A percentile compares a stretch with the other conserved stretches of the same genome.
Conservation (phyloP, 2,888 invertebrate species). For the Nasonovia ribisnigri region DNA sequence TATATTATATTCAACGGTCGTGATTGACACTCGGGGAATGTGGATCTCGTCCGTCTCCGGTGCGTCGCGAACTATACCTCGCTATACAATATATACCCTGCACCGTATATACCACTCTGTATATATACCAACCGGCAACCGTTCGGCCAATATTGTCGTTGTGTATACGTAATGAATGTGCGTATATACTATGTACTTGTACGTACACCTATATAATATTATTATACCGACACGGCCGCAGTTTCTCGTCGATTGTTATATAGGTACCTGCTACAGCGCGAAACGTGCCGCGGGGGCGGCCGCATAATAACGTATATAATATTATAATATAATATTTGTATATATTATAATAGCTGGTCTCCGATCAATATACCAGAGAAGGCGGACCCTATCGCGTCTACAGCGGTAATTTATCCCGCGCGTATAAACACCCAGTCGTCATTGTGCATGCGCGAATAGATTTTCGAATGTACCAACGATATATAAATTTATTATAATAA, state of each 20-base stretch:
- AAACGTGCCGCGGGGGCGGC: conserved; percentile 7
- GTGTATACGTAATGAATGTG: conserved; percentile 8
- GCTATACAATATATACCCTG: conserved; percentile 1
- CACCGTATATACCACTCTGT: not conserved
- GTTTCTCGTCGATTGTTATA: not conserved
- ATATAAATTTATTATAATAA: not conserved
- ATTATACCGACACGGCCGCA: not conserved
- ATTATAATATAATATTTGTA: conserved; percentile 3
- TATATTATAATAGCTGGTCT: not conserved
- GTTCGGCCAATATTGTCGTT: conserved; percentile 61
- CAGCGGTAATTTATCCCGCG: not conserved
- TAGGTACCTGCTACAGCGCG: too few species aligned
- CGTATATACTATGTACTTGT: not conserved
- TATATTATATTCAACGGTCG: conserved; percentile 18
- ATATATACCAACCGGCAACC: not conserved
- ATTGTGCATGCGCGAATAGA: not conserved
- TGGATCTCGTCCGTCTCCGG: conserved; percentile 61
- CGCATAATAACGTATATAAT: not conserved
- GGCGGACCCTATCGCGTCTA: not conserved
- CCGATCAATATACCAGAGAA: not conserved
- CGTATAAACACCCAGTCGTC: conserved; percentile 10
- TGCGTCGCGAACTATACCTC: conserved; percentile 37
- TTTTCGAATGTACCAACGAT: not conserved
- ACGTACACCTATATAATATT: conserved; percentile 1
- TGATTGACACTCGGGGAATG: conserved; percentile 65